A percentile compares a stretch with the other conserved stretches of the same genome.
Evolutionary conservation across 2,888 invertebrate genomes (phyloP).

Genomic region (Prosapia bicincta): DNA sequence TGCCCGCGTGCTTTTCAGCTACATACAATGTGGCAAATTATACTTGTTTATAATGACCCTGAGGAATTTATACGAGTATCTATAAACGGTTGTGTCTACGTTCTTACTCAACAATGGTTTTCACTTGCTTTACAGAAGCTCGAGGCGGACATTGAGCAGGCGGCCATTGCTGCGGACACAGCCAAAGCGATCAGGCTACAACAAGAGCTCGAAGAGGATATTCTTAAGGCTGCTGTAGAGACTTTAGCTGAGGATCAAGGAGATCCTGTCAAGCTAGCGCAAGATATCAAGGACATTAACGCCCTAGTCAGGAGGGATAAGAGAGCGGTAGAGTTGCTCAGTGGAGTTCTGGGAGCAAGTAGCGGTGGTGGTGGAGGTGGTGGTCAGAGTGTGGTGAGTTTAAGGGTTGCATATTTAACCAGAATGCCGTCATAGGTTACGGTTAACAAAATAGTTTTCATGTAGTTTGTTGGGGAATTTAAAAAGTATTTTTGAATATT

Average conservation of each 20-base stretch:
- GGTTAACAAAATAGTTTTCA: too few relatives aligned
- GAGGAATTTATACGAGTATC: too few relatives aligned
- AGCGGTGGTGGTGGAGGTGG: slow-evolving; percentile 33
- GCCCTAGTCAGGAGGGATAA: slow-evolving; percentile 38
- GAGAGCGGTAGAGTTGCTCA: slow-evolving; percentile 39
- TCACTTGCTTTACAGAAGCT: slow-evolving; percentile 31
- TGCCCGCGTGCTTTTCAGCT: too few relatives aligned
- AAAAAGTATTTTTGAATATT: too few relatives aligned
- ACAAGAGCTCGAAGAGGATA: slow-evolving; percentile 37
- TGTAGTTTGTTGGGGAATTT: too few relatives aligned
- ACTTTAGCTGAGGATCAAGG: slow-evolving; percentile 32
- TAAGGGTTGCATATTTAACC: too few relatives aligned
- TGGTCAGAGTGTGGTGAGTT: slow-evolving; percentile 3
- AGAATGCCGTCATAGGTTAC: too few relatives aligned
- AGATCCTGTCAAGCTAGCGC: slow-evolving; percentile 35
- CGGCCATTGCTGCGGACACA: slow-evolving; percentile 32
- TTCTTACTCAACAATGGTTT: too few relatives aligned
- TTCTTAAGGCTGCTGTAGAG: slow-evolving; percentile 37
- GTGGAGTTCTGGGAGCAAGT: slow-evolving; percentile 40
- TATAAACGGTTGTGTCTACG: too few relatives aligned
- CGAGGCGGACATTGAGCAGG: slow-evolving; percentile 35
- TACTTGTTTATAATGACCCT: too few relatives aligned
- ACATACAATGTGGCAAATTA: too few relatives aligned
- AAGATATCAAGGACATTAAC: slow-evolving; percentile 37
- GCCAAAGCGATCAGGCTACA: slow-evolving; percentile 35